Base-by-base conservation (phyloP, 64 coral and sea anemone genomes). In the Montipora cactus region DNA sequence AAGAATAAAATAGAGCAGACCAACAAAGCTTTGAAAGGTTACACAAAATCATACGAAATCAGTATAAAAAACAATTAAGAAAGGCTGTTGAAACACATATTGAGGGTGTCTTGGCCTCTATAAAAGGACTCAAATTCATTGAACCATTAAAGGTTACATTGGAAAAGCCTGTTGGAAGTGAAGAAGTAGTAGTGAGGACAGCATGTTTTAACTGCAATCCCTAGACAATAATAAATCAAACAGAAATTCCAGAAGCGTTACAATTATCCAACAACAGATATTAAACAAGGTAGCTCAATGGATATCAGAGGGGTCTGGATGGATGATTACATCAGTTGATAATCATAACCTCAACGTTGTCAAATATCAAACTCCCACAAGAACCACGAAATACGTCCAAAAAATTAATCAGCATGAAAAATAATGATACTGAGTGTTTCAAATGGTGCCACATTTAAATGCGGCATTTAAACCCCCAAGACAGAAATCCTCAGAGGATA, bases 81-180 rank as follows among this genome's bases (percentile, higher is more conserved):
- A 28, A 28, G 28, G 28, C 28, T 28, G 28, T 28, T 28, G 28
- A 28, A 28, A 37, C 37, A 37, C 37, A 37, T 37, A 37, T 37
- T 37, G 37, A 37, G 37, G 37, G 37, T 37, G 37, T 37, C 2
- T 2, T 37, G 37, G 6, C 52, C 18, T 37, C 14, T 59, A 81
- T 11, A 1, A 81, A 81, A 57, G 79, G 79, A 8, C 58, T 58
- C 8, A 80, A 81, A 81, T 81, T 81, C 19, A 16, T 81, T 15
- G 79, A 57, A 57, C 21, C 4, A 4, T 55, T 58, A 50, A 81
- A 81, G 37, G 79, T 81, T 13, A 81, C 49, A 28, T 55, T n/a
- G 16, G 14, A 57, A 37, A 37, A 37, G 37, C 37, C 37, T 37
- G 37, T 37, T 37, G 37, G 6, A 81, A 25, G 46, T 61, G 16